phyloP scores from a whole-genome alignment of 2,888 invertebrate species.

The Dromius quadrimaculatus region DNA sequence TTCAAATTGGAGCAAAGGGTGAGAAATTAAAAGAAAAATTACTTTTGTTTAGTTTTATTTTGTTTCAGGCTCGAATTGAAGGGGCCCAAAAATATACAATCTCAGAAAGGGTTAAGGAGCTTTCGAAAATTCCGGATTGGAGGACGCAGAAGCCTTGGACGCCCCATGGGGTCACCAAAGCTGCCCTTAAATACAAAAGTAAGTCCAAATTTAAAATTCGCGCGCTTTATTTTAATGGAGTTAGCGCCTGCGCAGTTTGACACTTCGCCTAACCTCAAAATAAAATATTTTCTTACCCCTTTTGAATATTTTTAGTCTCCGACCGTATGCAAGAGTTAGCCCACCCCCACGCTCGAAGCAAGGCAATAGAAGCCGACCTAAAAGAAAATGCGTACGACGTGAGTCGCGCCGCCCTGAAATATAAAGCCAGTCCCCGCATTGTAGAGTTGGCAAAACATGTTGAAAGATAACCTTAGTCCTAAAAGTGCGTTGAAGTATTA shows the following conservation, averaged over 20 bases:
- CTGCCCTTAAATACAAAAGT: slow-evolving; percentile 55
- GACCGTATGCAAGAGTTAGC: slow-evolving; percentile 61
- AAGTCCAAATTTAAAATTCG: too few species aligned
- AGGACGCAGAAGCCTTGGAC: too few species aligned
- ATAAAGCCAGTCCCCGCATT: slow-evolving; percentile 65
- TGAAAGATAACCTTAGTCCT: slow-evolving; percentile 58
- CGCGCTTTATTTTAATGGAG: neutral
- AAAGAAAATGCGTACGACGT: slow-evolving; percentile 69
- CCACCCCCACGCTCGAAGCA: slow-evolving; percentile 61
- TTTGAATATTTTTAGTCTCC: slow-evolving; percentile 57
- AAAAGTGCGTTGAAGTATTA: too few species aligned
- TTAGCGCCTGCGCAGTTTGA: too few species aligned
- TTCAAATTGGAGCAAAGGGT: slow-evolving; percentile 49
- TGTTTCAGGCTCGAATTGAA: too few species aligned
- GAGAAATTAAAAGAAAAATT: too few species aligned
- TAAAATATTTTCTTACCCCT: neutral
- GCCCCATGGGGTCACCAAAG: slow-evolving; percentile 54
- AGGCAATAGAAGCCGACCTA: slow-evolving; percentile 64
- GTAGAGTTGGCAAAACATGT: slow-evolving; percentile 67
- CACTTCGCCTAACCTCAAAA: neutral
- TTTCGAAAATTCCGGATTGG: slow-evolving; percentile 65
- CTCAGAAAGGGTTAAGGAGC: slow-evolving; percentile 65
- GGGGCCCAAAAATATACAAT: slow-evolving; percentile 66
- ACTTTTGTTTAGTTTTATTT: slow-evolving; percentile 65
- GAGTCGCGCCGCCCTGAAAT: slow-evolving; percentile 68